These are phyloP conservation scores for Apostichopus leukothele DNA, from an alignment of 53 echinoderm and acorn worm species.

Conservation along the genomic window DNA sequence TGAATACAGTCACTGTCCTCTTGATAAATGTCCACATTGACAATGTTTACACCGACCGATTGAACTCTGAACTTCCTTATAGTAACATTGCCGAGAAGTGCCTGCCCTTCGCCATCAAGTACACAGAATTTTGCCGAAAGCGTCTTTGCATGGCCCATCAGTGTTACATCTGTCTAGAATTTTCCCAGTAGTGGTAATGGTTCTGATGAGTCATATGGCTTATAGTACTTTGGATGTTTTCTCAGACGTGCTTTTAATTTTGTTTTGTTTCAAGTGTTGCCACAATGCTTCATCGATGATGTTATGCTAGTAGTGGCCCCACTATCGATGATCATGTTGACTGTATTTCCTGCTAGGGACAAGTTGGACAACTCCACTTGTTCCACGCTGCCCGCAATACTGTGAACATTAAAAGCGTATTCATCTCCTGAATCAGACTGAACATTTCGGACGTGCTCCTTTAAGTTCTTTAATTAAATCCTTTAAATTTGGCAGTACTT, in stretches of 20 bases:
- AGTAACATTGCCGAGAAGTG: constrained; percentile 54
- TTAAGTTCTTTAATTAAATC: background rate
- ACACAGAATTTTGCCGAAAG: constrained; percentile 56
- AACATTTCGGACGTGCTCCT: constrained; percentile 20
- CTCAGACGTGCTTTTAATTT: constrained; percentile 51
- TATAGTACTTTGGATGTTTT: constrained; percentile 36
- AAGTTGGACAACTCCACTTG: constrained; percentile 18
- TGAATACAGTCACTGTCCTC: constrained; percentile 39
- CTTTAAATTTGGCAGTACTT: constrained; percentile 44
- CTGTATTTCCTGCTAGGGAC: constrained; percentile 20
- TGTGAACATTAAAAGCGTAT: constrained; percentile 27
- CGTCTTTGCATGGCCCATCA: background rate
- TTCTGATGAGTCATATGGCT: constrained; percentile 56
- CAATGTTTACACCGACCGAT: constrained; percentile 46
- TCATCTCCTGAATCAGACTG: constrained; percentile 2
- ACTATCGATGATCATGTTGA: constrained; percentile 60
- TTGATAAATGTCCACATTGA: constrained; percentile 49
- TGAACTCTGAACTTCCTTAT: constrained; percentile 44
- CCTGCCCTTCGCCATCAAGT: constrained; percentile 50
- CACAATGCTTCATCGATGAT: constrained; percentile 47
- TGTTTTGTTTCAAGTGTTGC: constrained; percentile 49
- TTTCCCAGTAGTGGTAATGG: constrained; percentile 57
- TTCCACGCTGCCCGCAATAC: background rate
- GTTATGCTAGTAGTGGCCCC: constrained; percentile 53
- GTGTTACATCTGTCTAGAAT: constrained; percentile 40